Conservation (phyloP, 2,113 vertebrate genomes). For the Oenanthe melanoleuca region DNA sequence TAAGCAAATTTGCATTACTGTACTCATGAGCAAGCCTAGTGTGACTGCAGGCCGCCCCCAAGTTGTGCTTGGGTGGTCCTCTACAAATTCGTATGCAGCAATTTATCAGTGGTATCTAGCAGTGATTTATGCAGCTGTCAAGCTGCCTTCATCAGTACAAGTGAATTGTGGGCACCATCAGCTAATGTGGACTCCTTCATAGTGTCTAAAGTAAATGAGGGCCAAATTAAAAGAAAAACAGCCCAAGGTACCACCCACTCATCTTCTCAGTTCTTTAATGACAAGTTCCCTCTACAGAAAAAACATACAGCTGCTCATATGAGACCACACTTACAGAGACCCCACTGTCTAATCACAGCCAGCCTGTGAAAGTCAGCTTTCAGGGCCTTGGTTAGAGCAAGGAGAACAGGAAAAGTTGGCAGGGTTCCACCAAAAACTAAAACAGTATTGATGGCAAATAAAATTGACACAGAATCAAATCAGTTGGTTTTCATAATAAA, state of each 20-base stretch:
- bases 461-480: constrained; percentile 35
- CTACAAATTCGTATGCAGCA: constrained; percentile 72
- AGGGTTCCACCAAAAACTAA: constrained; percentile 56
- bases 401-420: constrained; percentile 60
- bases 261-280: constrained; percentile 76
- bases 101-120: constrained; percentile 79
- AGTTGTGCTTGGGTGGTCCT: constrained; percentile 80
- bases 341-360: constrained; percentile 72
- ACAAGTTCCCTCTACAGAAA: constrained; percentile 72
- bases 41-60: constrained; percentile 25
- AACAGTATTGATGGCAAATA: constrained; percentile 46
- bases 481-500: constrained; percentile 33
- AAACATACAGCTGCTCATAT: constrained; percentile 74
- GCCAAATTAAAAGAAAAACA: constrained; percentile 81
- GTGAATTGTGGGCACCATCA: constrained; percentile 78
- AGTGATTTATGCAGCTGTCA: constrained; percentile 87
- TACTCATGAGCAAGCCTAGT: constrained; percentile 65
- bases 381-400: constrained; percentile 45
- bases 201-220: constrained; percentile 73
- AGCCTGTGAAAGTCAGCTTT: constrained; percentile 62
- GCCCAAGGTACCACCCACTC: constrained; percentile 78
- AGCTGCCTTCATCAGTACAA: constrained; percentile 79
- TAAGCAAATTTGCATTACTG: constrained; percentile 79
- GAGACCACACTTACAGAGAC: constrained; percentile 74
- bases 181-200: constrained; percentile 66